These are phyloP conservation scores for Psettodes erumei DNA, from an alignment of 2,113 vertebrate genomes.

Conservation along the genomic window DNA sequence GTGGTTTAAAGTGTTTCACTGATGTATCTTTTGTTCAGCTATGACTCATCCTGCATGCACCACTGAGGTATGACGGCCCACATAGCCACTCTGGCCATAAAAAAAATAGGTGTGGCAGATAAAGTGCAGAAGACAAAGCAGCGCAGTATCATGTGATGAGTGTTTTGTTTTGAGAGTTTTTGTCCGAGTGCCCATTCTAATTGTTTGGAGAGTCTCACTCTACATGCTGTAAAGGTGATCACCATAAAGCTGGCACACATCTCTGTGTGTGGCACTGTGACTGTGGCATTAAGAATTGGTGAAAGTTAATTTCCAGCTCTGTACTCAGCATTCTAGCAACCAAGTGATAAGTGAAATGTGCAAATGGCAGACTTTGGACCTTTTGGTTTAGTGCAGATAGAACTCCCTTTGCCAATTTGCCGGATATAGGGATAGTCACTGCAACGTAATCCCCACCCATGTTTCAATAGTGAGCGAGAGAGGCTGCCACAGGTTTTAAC, in stretches of 20 bases:
- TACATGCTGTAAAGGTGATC: neutral
- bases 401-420: conserved; percentile 4
- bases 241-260: neutral
- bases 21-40: conserved; percentile 25
- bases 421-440: conserved; percentile 21
- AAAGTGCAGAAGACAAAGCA: conserved; percentile 55
- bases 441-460: conserved; percentile 52
- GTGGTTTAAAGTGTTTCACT: conserved; percentile 26
- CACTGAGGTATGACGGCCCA: conserved; percentile 37
- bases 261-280: neutral
- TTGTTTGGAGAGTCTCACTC: neutral
- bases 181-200: neutral
- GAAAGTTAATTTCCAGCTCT: conserved; percentile 26
- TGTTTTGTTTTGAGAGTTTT: conserved; percentile 32
- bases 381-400: conserved; percentile 22
- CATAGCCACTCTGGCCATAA: conserved; percentile 48
- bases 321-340: conserved; percentile 32
- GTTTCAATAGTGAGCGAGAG: conserved; percentile 59
- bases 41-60: conserved; percentile 52
- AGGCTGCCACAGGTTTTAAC: neutral
- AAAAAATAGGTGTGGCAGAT: conserved; percentile 73
- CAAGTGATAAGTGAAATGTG: conserved; percentile 58
- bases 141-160: conserved; percentile 4
- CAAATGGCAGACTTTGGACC: conserved; percentile 67
- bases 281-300: conserved; percentile 13